These are phyloP conservation scores for Alosa sapidissima DNA, from an alignment of 2,797 vertebrate genomes.

Conservation along the genomic window DNA sequence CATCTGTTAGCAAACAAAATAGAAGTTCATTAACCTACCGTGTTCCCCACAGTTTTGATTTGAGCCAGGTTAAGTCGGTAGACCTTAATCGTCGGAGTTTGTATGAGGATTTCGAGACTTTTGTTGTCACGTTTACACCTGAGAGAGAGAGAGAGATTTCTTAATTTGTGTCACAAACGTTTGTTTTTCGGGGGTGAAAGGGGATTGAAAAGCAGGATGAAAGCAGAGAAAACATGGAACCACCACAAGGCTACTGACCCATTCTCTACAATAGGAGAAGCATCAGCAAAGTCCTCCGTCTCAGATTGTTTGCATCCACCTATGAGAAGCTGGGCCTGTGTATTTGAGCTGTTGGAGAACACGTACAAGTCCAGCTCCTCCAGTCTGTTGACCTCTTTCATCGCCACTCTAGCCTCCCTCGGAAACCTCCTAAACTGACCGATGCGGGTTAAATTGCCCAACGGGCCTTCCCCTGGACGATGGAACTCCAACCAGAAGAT, in stretches of 20 bases:
- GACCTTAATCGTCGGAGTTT: slow-evolving; percentile 41
- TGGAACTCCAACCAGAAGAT: slow-evolving; percentile 55
- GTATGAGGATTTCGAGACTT: slow-evolving; percentile 55
- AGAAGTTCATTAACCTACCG: slow-evolving; percentile 54
- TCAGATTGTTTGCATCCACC: slow-evolving; percentile 55
- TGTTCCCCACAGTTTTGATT: not conserved
- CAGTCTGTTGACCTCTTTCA: slow-evolving; percentile 22
- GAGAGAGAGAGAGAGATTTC: slow-evolving; percentile 33
- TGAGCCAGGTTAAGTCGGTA: slow-evolving; percentile 60
- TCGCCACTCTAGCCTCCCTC: not conserved
- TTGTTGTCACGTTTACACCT: slow-evolving; percentile 56
- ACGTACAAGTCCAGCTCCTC: slow-evolving; percentile 62
- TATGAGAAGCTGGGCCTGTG: slow-evolving; percentile 60
- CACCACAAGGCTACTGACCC: slow-evolving; percentile 61
- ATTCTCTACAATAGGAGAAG: slow-evolving; percentile 42
- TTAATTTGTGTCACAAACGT: not conserved
- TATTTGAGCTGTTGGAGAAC: slow-evolving; percentile 56
- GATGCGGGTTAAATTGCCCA: slow-evolving; percentile 34
- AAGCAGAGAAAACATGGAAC: not conserved
- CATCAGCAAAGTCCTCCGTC: slow-evolving; percentile 54
- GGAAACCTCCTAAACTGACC: slow-evolving; percentile 35
- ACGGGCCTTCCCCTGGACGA: slow-evolving; percentile 57
- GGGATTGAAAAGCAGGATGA: no score
- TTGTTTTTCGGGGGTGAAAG: no score
- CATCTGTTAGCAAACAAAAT: not conserved